A percentile compares a stretch with the other conserved stretches of the same genome.
phyloP scores from a whole-genome alignment of 2,113 vertebrate species.

The Rhynchomys soricoides region DNA sequence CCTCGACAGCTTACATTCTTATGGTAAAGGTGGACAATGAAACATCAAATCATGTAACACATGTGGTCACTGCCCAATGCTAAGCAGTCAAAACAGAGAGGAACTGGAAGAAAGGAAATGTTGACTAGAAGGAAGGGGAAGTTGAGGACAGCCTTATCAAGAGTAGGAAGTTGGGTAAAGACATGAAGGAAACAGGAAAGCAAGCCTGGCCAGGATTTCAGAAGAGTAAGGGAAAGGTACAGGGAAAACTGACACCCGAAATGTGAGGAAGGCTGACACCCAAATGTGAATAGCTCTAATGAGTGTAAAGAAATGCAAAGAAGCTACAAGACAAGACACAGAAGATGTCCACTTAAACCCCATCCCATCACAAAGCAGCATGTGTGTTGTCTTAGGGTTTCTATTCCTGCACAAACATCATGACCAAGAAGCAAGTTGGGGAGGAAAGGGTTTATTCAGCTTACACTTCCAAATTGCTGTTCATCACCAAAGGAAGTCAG shows the following conservation, averaged over 20 bases:
- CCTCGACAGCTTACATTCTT: not conserved
- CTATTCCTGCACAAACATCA: too few relatives aligned
- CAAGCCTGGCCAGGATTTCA: not conserved
- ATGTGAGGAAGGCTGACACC: not conserved
- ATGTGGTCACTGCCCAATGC: fast-evolving
- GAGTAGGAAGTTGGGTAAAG: not conserved
- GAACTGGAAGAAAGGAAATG: not conserved
- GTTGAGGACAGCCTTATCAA: not conserved
- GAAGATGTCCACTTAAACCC: fast-evolving
- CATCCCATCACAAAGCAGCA: fast-evolving
- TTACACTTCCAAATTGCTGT: too few relatives aligned
- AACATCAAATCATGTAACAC: not conserved
- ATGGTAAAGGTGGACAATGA: not conserved
- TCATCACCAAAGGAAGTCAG: too few relatives aligned
- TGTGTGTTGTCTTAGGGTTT: too few relatives aligned
- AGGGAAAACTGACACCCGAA: fast-evolving
- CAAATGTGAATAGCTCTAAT: too few relatives aligned
- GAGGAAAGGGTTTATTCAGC: too few relatives aligned
- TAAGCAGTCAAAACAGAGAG: not conserved
- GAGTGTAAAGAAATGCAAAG: not conserved
- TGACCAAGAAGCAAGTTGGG: too few relatives aligned
- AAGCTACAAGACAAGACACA: fast-evolving
- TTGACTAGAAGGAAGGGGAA: not conserved
- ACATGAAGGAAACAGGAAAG: too few relatives aligned
- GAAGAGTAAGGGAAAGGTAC: not conserved